Conservation (phyloP, 2,113 vertebrate genomes). For the Miniopterus natalensis region DNA sequence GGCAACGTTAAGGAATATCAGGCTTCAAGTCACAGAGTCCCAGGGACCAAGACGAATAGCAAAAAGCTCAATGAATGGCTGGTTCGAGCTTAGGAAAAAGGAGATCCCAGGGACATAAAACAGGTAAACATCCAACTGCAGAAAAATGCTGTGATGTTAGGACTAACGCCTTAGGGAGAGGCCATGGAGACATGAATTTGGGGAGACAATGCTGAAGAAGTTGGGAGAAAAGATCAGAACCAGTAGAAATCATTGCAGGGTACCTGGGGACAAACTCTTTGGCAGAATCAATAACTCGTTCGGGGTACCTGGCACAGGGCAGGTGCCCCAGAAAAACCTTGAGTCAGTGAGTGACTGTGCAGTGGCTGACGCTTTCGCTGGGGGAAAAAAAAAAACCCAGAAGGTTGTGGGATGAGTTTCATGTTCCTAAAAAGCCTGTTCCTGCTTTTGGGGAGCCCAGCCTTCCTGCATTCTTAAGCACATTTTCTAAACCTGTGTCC, state of each 20-base stretch:
- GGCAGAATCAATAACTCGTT: background rate
- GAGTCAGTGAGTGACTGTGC: background rate
- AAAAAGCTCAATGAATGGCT: background rate
- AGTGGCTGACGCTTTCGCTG: background rate
- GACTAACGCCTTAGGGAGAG: background rate
- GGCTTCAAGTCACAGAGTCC: background rate
- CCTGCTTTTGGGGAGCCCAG: slow-evolving; percentile 9
- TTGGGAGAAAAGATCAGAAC: background rate
- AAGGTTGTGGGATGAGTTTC: background rate
- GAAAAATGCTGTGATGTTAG: background rate
- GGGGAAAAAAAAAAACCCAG: background rate
- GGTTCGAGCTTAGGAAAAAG: background rate
- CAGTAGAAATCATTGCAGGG: background rate
- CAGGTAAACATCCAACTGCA: slow-evolving; percentile 21
- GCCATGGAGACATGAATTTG: background rate
- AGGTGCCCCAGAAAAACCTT: background rate
- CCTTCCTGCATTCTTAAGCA: slow-evolving; percentile 51
- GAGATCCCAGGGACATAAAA: background rate
- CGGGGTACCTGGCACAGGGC: background rate
- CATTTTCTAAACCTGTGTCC: slow-evolving; percentile 44
- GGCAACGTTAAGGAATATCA: background rate
- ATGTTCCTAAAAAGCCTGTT: slow-evolving; percentile 32
- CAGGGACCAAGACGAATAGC: background rate
- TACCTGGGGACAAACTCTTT: background rate
- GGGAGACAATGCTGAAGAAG: background rate